Base-by-base conservation (phyloP, 2,113 vertebrate species). In the Scomber japonicus region DNA sequence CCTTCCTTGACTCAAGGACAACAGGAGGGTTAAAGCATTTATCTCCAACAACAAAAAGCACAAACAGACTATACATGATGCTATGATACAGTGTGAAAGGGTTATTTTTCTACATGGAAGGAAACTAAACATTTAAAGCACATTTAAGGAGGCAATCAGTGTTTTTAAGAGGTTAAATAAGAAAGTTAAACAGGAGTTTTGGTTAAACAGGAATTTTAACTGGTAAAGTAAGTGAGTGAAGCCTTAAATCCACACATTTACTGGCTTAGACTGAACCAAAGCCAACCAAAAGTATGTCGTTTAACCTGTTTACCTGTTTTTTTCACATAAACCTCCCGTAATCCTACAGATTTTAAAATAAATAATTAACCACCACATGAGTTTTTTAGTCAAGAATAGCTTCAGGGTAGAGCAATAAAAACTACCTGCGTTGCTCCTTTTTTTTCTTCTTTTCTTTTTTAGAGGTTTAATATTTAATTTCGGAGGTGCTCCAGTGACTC, bases 321-420 rank as follows among this genome's bases (percentile, higher is more conserved):
- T 46, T 7, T 21, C 19, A n/a, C n/a, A 6, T 40, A 63, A 78
- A 59, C 68, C 69, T 48, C 16, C 30, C 15, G 27, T 72, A 51
- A 72, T 72, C 68, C 77, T 12, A 1, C 45, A 27, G 30, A 57
- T 59, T 44, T 59, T 12, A 64, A 9, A 40, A 40, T 40, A 40
- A 46, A 72, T 4, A 54, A 31, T 16, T 0, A 35, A 24, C 57
- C 50, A 50, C 44, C 51, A 56, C 15, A 1, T 15, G 44, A 51
- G 60, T 56, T 65, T 79, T n/a, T 79, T n/a, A 17, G n/a, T n/a
- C 13, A 3, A 19, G 15, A 57, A 44, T 17, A 40, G 59, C 67
- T 57, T 7, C 6, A 24, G 50, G 40, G 50, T 40, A 21, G 50
- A 63, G 40, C 35, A 40, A 40, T 40, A 40, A 40, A 62, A 78